These are phyloP conservation scores for Eristalis arbustorum DNA, from an alignment of 2,888 invertebrate species.

Conservation along the genomic window DNA sequence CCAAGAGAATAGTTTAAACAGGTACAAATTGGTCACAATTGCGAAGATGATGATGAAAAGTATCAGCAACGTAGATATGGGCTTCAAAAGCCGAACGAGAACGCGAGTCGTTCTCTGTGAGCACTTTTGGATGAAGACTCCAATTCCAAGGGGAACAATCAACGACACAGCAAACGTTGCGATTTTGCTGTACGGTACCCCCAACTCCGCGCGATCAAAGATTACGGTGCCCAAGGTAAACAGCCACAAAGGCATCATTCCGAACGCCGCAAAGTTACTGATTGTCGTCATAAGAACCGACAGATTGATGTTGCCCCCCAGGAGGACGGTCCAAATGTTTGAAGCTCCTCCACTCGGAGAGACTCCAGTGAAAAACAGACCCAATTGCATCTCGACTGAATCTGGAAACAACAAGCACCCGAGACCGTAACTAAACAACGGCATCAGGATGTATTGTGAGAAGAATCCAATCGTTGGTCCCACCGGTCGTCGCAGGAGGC, in stretches of 20 bases:
- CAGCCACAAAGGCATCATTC: slow-evolving; percentile 95
- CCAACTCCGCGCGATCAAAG: slow-evolving; percentile 86
- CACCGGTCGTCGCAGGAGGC: slow-evolving; percentile 82
- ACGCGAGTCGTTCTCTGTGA: slow-evolving; percentile 85
- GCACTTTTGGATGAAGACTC: slow-evolving; percentile 85
- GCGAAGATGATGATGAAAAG: slow-evolving; percentile 93
- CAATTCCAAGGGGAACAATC: slow-evolving; percentile 87
- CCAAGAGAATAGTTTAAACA: slow-evolving; percentile 94
- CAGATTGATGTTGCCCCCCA: slow-evolving; percentile 95
- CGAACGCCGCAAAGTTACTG: slow-evolving; percentile 92
- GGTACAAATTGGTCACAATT: slow-evolving; percentile 92
- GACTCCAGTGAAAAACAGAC: slow-evolving; percentile 94
- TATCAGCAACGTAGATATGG: slow-evolving; percentile 89
- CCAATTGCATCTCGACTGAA: slow-evolving; percentile 87
- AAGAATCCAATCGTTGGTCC: slow-evolving; percentile 90
- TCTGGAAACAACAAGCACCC: slow-evolving; percentile 87
- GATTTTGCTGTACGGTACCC: slow-evolving; percentile 90
- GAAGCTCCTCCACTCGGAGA: slow-evolving; percentile 97
- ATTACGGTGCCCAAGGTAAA: slow-evolving; percentile 91
- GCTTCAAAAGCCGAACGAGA: slow-evolving; percentile 90
- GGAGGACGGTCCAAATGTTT: slow-evolving; percentile 96
- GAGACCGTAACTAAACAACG: slow-evolving; percentile 88
- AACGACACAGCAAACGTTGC: slow-evolving; percentile 87
- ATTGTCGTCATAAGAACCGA: slow-evolving; percentile 97
- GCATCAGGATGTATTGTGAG: slow-evolving; percentile 92